Evolutionary conservation across 2,113 vertebrate species (phyloP).

Genomic region (Spheniscus mendiculus): DNA sequence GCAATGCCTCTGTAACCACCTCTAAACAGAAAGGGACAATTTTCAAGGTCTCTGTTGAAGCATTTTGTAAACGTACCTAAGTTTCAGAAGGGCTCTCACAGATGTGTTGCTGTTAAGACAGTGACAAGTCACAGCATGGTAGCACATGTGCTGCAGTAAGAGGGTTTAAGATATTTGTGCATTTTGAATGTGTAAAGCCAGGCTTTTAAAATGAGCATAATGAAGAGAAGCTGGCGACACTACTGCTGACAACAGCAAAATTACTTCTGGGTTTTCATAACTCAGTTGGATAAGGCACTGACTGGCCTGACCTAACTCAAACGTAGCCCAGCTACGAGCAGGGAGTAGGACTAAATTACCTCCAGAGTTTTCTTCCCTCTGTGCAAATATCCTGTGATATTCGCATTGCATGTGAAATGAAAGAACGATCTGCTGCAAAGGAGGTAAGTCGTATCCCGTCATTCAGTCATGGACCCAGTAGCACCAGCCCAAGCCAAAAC

Average conservation of each 20-base stretch:
- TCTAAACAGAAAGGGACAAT: neutral
- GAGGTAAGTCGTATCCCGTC: neutral
- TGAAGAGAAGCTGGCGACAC: neutral
- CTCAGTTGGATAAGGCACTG: neutral
- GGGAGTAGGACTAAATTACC: neutral
- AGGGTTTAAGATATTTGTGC: neutral
- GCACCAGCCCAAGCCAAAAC: neutral
- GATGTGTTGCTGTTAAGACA: neutral
- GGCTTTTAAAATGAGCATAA: neutral
- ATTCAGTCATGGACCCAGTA: neutral
- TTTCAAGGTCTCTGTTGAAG: neutral
- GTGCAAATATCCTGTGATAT: neutral
- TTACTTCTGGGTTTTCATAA: neutral
- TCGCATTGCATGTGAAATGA: neutral
- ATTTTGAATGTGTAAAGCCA: neutral
- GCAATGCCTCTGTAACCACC: neutral
- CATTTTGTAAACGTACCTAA: neutral
- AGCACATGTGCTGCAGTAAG: rapidly evolving
- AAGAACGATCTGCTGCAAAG: neutral
- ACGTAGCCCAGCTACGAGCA: neutral
- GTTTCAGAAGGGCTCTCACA: neutral
- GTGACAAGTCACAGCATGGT: neutral
- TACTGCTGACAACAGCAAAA: neutral
- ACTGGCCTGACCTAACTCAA: neutral
- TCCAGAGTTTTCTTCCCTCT: neutral